Conservation (phyloP, 2,888 invertebrate species). For the Thalpophila matura region DNA sequence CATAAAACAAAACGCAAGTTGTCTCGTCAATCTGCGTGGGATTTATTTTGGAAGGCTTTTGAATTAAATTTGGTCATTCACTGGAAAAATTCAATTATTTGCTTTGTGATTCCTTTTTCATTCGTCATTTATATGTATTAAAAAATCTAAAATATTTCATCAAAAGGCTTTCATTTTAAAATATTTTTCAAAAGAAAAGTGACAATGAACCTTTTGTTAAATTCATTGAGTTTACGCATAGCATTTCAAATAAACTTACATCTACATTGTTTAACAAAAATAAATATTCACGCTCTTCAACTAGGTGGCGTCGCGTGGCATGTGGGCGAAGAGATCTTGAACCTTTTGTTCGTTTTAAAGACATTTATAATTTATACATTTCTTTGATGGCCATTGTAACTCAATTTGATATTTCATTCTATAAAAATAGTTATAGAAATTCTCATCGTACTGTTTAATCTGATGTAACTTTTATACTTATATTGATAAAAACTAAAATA, state of each 20-base stretch:
- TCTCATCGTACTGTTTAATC: too few relatives aligned
- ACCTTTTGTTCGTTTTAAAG: not conserved
- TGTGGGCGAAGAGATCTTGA: too few relatives aligned
- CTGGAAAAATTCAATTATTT: constrained; percentile 41
- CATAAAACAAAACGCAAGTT: constrained; percentile 15
- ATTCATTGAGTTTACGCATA: too few relatives aligned
- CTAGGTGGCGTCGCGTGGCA: too few relatives aligned
- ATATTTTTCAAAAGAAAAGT: not conserved
- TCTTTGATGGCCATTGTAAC: not conserved
- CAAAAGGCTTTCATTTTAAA: constrained; percentile 1
- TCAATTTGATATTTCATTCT: too few relatives aligned
- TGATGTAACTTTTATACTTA: too few relatives aligned
- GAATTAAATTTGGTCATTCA: constrained; percentile 26
- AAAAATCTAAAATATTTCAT: not conserved
- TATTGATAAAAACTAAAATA: too few relatives aligned
- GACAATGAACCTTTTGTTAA: not conserved
- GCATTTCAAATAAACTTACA: too few relatives aligned
- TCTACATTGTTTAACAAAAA: too few relatives aligned
- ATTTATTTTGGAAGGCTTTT: constrained; percentile 15
- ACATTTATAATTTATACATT: not conserved
- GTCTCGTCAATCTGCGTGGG: not conserved
- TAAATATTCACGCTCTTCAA: too few relatives aligned
- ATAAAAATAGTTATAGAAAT: too few relatives aligned
- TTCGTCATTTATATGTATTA: constrained; percentile 22
- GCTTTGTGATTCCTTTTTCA: constrained; percentile 13